phyloP scores from a whole-genome alignment of 2,797 vertebrate genomes.

The Tarsius wallacei region DNA sequence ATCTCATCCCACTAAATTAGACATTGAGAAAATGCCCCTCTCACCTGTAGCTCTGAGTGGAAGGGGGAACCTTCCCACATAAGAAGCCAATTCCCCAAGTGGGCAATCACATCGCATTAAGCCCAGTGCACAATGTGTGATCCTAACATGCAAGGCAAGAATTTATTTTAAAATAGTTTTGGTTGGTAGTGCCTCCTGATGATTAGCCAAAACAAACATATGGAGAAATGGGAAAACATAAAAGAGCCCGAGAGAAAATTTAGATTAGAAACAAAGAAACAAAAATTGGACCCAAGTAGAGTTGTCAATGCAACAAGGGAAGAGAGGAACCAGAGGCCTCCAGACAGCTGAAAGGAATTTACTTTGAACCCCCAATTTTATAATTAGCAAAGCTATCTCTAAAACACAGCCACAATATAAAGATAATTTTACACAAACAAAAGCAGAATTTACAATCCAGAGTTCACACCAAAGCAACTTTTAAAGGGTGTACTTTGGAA shows the following conservation, averaged over 20 bases:
- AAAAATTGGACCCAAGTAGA: neutral
- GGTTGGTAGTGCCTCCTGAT: constrained; percentile 43
- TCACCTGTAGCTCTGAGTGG: neutral
- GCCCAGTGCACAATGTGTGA: neutral
- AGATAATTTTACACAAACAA: neutral
- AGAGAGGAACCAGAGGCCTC: neutral
- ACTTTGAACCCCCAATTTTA: neutral
- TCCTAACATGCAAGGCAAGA: neutral
- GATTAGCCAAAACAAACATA: constrained; percentile 65
- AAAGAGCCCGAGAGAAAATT: constrained; percentile 40
- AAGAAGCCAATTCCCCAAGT: neutral
- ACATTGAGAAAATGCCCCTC: neutral
- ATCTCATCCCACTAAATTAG: neutral
- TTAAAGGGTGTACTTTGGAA: neutral
- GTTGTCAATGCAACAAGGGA: neutral
- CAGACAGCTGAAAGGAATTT: constrained; percentile 27
- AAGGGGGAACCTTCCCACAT: neutral
- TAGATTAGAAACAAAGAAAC: constrained; percentile 59
- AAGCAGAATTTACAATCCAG: neutral
- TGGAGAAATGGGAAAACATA: constrained; percentile 60
- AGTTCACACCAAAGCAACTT: neutral
- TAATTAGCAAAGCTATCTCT: constrained; percentile 18
- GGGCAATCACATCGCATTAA: too few species aligned
- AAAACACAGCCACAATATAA: neutral
- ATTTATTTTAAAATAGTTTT: constrained; percentile 51